phyloP scores from a whole-genome alignment of 2,113 vertebrate species.

The Sterna hirundo region DNA sequence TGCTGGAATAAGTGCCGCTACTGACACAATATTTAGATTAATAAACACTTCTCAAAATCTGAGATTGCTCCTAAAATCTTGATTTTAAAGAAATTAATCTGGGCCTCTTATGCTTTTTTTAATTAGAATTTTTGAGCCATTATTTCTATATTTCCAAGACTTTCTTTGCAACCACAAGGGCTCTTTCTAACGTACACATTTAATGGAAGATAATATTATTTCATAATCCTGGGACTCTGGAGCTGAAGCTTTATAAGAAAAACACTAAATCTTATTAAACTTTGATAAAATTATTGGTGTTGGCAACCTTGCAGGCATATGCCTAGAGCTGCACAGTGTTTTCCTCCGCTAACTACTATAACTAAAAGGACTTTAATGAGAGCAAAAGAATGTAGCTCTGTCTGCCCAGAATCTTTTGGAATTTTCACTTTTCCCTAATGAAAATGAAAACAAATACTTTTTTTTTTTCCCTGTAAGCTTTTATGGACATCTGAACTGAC shows the following conservation, averaged over 20 bases:
- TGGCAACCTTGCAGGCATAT: constrained; percentile 51
- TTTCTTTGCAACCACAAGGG: not conserved
- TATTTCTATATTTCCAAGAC: not conserved
- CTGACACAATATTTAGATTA: not conserved
- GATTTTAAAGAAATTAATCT: not conserved
- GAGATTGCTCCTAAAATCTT: not conserved
- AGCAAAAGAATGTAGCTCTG: constrained; percentile 32
- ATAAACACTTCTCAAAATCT: not conserved
- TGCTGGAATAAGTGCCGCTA: not conserved
- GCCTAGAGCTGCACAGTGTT: constrained; percentile 28
- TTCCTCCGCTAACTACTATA: constrained; percentile 38
- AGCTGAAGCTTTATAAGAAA: constrained; percentile 17
- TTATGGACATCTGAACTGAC: constrained; percentile 37
- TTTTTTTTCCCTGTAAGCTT: not conserved
- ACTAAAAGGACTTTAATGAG: constrained; percentile 40
- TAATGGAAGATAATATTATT: constrained; percentile 42
- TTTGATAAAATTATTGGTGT: constrained; percentile 61
- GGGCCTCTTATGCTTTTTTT: not conserved
- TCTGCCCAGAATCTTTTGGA: constrained; percentile 22
- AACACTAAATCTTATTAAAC: constrained; percentile 36
- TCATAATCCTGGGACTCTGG: constrained; percentile 8
- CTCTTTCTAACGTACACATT: not conserved
- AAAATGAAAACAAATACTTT: constrained; percentile 16
- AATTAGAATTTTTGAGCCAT: not conserved
- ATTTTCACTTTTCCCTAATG: constrained; percentile 40